phyloP scores from a whole-genome alignment of 1,140 invertebrate genomes.

The Pachypsylla venusta region DNA sequence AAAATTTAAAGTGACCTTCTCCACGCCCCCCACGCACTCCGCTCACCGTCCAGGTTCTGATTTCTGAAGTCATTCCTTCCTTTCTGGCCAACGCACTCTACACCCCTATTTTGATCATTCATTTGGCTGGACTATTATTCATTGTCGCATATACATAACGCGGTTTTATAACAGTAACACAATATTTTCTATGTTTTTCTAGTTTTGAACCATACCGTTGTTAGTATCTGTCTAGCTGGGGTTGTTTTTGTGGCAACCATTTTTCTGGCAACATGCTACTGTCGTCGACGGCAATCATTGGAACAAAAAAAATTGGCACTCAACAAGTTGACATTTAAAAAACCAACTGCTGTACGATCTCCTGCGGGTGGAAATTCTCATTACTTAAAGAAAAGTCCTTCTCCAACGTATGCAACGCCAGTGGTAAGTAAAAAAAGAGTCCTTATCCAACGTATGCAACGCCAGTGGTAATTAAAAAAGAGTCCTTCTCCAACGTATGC shows the following conservation, averaged over 20 bases:
- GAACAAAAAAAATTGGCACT: slow-evolving; percentile 27
- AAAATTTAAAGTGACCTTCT: too few relatives aligned
- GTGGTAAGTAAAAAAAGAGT: slow-evolving; percentile 50
- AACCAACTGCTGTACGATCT: slow-evolving; percentile 48
- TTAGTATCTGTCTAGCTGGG: slow-evolving; percentile 43
- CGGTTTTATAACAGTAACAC: too few relatives aligned
- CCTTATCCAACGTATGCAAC: slow-evolving; percentile 56
- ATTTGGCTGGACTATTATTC: too few relatives aligned
- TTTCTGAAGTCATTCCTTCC: too few relatives aligned
- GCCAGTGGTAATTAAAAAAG: slow-evolving; percentile 47
- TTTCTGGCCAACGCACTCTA: background rate
- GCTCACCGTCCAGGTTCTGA: too few relatives aligned
- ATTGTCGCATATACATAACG: too few relatives aligned
- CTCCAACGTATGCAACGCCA: slow-evolving; percentile 47
- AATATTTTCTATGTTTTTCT: too few relatives aligned
- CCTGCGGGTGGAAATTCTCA: slow-evolving; percentile 46
- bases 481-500: slow-evolving; percentile 61
- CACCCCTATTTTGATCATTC: too few relatives aligned
- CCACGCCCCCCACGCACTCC: too few relatives aligned
- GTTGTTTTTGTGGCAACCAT: slow-evolving; percentile 41
- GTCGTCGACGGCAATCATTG: slow-evolving; percentile 39
- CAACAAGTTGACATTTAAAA: slow-evolving; percentile 27
- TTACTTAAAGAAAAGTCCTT: slow-evolving; percentile 76
- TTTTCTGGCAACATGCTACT: slow-evolving; percentile 34
- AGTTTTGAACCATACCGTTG: slow-evolving; percentile 33